Conservation (phyloP, 2,113 vertebrate genomes). For the Dicerorhinus sumatrensis region DNA sequence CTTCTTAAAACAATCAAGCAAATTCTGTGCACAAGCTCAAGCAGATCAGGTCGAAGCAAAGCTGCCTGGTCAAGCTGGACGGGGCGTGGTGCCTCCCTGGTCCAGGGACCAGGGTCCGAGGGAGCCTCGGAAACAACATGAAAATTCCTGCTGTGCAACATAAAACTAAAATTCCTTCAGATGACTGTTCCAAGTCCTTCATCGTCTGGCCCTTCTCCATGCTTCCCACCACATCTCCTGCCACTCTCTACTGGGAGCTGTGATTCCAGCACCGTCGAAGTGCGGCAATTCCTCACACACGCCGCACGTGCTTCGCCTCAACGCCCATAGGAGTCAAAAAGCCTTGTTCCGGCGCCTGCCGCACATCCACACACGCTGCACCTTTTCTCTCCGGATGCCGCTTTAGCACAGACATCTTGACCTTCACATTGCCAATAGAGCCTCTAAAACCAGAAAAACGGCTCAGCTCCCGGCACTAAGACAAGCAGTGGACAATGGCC, state of each 20-base stretch:
- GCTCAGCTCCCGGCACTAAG: not conserved
- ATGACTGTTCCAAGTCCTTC: not conserved
- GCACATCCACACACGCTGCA: not conserved
- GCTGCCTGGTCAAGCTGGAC: too few relatives aligned
- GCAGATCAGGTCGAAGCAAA: not conserved
- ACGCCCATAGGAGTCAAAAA: rapidly evolving
- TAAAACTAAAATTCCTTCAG: not conserved
- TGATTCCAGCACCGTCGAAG: rapidly evolving
- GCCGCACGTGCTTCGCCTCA: rapidly evolving
- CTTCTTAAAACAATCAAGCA: not conserved
- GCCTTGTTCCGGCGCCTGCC: not conserved
- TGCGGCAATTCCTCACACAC: rapidly evolving
- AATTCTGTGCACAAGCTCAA: not conserved
- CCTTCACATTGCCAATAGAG: not conserved
- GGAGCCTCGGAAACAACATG: not conserved
- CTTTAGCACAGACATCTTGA: rapidly evolving
- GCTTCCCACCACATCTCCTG: not conserved
- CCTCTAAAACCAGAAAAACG: not conserved
- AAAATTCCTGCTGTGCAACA: not conserved
- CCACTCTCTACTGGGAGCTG: rapidly evolving
- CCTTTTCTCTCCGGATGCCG: not conserved
- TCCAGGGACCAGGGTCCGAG: not conserved
- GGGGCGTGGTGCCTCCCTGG: rapidly evolving
- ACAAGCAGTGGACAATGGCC: not conserved
- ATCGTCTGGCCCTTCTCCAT: not conserved